A percentile compares a stretch with the other conserved stretches of the same genome.
phyloP scores from a whole-genome alignment of 2,113 vertebrate species.

The Nerophis ophidion region DNA sequence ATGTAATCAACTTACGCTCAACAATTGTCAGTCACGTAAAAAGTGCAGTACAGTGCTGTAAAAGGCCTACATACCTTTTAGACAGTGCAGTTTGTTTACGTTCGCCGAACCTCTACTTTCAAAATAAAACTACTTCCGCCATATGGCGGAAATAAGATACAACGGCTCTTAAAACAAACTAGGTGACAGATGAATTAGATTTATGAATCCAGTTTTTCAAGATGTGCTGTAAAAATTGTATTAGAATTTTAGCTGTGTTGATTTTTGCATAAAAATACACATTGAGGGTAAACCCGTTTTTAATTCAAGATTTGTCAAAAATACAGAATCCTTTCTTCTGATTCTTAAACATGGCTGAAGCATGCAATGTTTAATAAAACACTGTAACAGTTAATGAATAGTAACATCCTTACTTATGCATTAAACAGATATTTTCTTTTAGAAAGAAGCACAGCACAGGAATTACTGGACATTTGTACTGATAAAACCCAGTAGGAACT shows the following conservation, averaged over 20 bases:
- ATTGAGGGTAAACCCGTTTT: slow-evolving; percentile 44
- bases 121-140: slow-evolving; percentile 23
- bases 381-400: slow-evolving; percentile 39
- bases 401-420: slow-evolving; percentile 40
- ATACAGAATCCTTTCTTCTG: slow-evolving; percentile 51
- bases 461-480: slow-evolving; percentile 46
- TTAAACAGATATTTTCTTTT: slow-evolving; percentile 17
- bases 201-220: too few relatives aligned
- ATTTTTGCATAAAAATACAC: background rate
- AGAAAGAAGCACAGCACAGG: slow-evolving; percentile 43
- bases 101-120: slow-evolving; percentile 11
- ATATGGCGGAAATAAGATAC: too few relatives aligned
- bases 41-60: background rate
- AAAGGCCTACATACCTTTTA: slow-evolving; percentile 3
- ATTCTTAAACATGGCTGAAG: slow-evolving; percentile 49
- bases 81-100: slow-evolving; percentile 2
- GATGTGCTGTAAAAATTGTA: background rate
- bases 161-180: too few relatives aligned
- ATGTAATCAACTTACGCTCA: too few relatives aligned
- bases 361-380: slow-evolving; percentile 67
- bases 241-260: background rate
- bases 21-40: background rate
- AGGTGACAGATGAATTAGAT: too few relatives aligned
- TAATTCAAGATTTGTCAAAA: slow-evolving; percentile 57
- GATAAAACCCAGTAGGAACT: slow-evolving; percentile 60